phyloP scores from a whole-genome alignment of 2,888 invertebrate species.

The Geophilus truncorum region DNA sequence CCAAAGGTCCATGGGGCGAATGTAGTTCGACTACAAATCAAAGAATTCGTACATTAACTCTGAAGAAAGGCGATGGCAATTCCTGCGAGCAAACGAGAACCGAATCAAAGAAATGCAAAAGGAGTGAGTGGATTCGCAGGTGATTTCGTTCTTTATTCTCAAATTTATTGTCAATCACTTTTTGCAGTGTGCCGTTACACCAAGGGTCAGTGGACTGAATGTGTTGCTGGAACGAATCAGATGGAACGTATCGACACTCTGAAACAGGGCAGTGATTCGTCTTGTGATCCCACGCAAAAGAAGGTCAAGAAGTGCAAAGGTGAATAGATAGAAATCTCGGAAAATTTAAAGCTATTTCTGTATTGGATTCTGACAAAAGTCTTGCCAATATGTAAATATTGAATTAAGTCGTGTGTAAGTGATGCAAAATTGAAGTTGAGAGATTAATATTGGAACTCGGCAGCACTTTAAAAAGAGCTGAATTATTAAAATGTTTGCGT shows the following conservation, averaged over 20 bases:
- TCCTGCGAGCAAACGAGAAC: constrained; percentile 77
- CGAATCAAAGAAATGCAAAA: constrained; percentile 87
- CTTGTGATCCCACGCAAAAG: constrained; percentile 40
- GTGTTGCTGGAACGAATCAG: constrained; percentile 39
- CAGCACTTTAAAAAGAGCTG: not conserved
- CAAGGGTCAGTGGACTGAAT: constrained; percentile 42
- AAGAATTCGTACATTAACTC: constrained; percentile 70
- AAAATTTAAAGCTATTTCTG: not conserved
- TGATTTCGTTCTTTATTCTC: not conserved
- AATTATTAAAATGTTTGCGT: not conserved
- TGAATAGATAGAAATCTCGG: not conserved
- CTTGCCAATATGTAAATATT: not conserved
- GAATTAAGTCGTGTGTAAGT: not conserved
- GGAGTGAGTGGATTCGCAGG: constrained; percentile 59
- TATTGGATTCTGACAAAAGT: not conserved
- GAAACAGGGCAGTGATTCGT: constrained; percentile 46
- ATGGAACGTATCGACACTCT: constrained; percentile 41
- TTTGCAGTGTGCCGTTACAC: constrained; percentile 47
- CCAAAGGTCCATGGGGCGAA: constrained; percentile 80
- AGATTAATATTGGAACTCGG: not conserved
- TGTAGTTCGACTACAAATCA: constrained; percentile 79
- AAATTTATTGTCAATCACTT: constrained; percentile 17
- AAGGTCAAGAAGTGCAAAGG: constrained; percentile 41
- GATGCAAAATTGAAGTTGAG: not conserved
- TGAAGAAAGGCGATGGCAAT: constrained; percentile 76